A percentile compares a stretch with the other conserved stretches of the same genome.
phyloP scores from a whole-genome alignment of 2,797 vertebrate genomes.

The Amniataba percoides region DNA sequence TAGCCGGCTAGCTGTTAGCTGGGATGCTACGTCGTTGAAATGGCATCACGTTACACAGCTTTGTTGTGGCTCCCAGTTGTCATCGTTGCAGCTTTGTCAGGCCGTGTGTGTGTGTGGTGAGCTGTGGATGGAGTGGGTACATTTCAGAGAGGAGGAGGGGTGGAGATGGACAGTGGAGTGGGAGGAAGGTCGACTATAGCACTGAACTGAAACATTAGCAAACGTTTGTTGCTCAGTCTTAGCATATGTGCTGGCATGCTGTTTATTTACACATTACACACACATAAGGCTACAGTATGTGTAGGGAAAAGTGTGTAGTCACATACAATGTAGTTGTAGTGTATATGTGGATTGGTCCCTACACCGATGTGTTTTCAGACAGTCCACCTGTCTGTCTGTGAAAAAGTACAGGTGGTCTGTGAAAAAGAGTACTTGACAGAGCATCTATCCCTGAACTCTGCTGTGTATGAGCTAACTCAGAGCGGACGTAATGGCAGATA shows the following conservation, averaged over 20 bases:
- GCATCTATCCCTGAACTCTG: too few species aligned
- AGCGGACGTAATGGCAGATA: too few species aligned
- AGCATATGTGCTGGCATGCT: constrained; percentile 14
- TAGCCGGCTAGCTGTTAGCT: constrained; percentile 20
- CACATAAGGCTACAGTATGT: not conserved
- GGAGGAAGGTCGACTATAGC: constrained; percentile 33
- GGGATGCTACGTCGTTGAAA: constrained; percentile 16
- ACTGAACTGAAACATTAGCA: constrained; percentile 16
- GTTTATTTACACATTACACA: not conserved
- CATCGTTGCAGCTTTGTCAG: not conserved
- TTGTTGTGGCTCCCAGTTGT: constrained; percentile 22
- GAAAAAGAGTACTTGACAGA: too few species aligned
- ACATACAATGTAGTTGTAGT: not conserved
- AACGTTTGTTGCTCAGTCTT: constrained; percentile 17
- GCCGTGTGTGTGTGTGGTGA: constrained; percentile 2
- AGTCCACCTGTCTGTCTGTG: too few species aligned
- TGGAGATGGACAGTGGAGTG: constrained; percentile 32
- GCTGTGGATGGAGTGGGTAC: constrained; percentile 7
- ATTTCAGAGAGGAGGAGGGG: not conserved
- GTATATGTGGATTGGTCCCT: not conserved
- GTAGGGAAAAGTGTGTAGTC: not conserved
- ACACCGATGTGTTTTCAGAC: not conserved
- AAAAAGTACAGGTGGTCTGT: too few species aligned
- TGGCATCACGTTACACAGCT: constrained; percentile 9
- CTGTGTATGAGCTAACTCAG: too few species aligned